A percentile compares a stretch with the other conserved stretches of the same genome.
phyloP scores from a whole-genome alignment of 2,113 vertebrate species.

The Oryctolagus cuniculus region mOryCun1.1 NC_091432.1:29066001-29066500 shows the following conservation, averaged over 20 bases:
- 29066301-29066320: background rate
- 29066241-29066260: background rate
- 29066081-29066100: no score
- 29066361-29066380: background rate
- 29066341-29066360: background rate
- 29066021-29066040: no score
- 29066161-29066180: background rate
- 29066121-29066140: no score
- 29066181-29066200: background rate
- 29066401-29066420: background rate
- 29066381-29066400: background rate
- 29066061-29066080: no score
- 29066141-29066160: background rate
- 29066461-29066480: background rate
- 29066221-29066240: background rate
- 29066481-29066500: background rate
- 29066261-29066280: slow-evolving; percentile 4
- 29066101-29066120: no score
- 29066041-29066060: no score
- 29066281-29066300: background rate
- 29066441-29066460: background rate
- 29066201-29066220: background rate
- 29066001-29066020: no score
- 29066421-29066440: background rate
- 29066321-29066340: background rate